Evolutionary conservation across 2,888 invertebrate species (phyloP).

Genomic region (Pterostichus niger): DNA sequence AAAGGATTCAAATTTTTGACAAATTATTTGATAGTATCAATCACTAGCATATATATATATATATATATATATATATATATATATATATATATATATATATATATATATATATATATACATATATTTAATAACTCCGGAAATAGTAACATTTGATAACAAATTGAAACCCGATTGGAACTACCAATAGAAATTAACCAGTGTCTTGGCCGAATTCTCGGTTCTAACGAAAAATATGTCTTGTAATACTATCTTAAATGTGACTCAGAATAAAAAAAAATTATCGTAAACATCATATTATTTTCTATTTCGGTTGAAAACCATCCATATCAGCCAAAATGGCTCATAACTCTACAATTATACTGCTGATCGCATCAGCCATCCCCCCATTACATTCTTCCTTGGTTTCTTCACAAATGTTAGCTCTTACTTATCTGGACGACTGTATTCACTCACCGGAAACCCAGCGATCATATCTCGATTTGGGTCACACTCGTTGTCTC

Average conservation of each 20-base stretch:
- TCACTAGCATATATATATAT: too few relatives aligned
- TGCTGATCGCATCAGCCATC: constrained; percentile 48
- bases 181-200: too few relatives aligned
- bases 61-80: too few relatives aligned
- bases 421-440: constrained; percentile 24
- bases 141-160: too few relatives aligned
- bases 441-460: constrained; percentile 58
- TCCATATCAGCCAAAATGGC: constrained; percentile 44
- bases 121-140: too few relatives aligned
- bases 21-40: too few relatives aligned
- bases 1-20: too few relatives aligned
- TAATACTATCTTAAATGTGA: neutral
- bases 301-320: neutral
- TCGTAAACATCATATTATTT: neutral
- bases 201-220: too few relatives aligned
- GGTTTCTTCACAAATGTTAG: neutral
- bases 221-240: neutral
- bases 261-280: neutral
- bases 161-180: too few relatives aligned
- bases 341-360: constrained; percentile 61
- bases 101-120: too few relatives aligned
- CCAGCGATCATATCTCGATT: constrained; percentile 65
- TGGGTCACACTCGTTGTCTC: constrained; percentile 60
- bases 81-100: too few relatives aligned
- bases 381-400: constrained; percentile 23